Evolutionary conservation across 2,888 invertebrate species (phyloP), one percentile per base, ranked within the genome.

Genomic region (Serrognathus titanus): DNA sequence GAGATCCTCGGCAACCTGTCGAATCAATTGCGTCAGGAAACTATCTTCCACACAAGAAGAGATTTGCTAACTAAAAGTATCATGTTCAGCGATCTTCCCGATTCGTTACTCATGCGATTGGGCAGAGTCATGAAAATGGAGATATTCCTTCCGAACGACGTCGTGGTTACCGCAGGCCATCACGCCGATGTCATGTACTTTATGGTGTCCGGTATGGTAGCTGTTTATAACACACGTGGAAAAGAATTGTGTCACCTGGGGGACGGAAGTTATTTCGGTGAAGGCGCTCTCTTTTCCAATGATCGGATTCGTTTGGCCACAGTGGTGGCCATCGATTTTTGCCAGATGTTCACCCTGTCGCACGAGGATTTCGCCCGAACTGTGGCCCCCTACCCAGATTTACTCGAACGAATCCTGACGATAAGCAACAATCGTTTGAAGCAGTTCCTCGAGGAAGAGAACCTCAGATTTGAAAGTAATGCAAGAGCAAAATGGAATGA

Each of bases 161-260:
- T 70, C 0, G 75, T 80, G 16, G 69, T 79, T 9, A 68, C 70
- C 51, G 71, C 74, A 13, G 77, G 75, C 2, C 67, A 70, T 1
- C 56, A 57, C 0, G 76, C 76, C 0, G 71, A 75, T n/a, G 62
- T 72, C 5, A 68, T 80, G 59, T 79, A 71, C 51, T 79, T 79
- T 43, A 69, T 80, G 37, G 70, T 69, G 41, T 71, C 72, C 4
- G 80, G 80, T 6, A 77, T 78, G 1, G 78, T 78, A 10, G 78
- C 78, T 2, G 71, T 80, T 20, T 79, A 78, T 52, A 76, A 77
- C 5, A 62, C 61, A 8, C 59, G 59, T 1, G 78, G 76, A 40
- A 76, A 72, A 69, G 79, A 80, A 66, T 77, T 80, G 3, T 79
- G 79, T 53, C 80, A 81, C 63, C 68, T 81, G 58, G 74, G 78